Conservation (phyloP, 2,113 vertebrate species). For the Brienomyrus brachyistius region DNA sequence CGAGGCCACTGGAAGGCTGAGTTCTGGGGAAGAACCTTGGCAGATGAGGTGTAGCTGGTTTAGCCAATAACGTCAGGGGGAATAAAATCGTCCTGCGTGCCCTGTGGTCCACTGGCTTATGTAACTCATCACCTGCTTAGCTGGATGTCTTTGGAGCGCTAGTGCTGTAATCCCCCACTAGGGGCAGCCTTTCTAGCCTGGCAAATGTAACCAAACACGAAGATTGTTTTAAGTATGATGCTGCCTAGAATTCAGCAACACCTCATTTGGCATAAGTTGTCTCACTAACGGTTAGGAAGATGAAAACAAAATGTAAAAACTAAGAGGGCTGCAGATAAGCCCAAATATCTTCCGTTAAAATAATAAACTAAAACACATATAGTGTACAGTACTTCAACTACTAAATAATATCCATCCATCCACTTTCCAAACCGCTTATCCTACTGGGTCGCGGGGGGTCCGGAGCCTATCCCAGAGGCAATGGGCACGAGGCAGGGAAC, state of each 20-base stretch:
- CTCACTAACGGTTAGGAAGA: neutral
- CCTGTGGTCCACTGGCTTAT: neutral
- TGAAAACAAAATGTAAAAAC: neutral
- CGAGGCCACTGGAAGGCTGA: neutral
- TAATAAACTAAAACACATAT: neutral
- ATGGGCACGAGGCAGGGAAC: no score
- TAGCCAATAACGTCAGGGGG: slow-evolving; percentile 10
- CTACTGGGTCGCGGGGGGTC: no score
- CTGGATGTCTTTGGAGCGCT: neutral
- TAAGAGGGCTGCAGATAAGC: neutral
- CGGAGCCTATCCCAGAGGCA: no score
- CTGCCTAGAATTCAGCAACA: neutral
- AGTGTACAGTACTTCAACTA: neutral
- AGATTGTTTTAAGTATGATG: neutral
- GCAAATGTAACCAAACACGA: neutral
- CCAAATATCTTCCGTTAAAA: neutral
- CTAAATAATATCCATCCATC: no score
- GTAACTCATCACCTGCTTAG: neutral
- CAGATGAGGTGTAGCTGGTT: neutral
- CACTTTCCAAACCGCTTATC: no score
- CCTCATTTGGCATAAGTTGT: neutral
- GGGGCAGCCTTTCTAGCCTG: neutral
- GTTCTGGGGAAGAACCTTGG: neutral
- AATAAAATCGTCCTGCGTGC: slow-evolving; percentile 1
- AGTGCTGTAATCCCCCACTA: neutral